Base-by-base conservation (phyloP, 2,113 vertebrate species). In the Alethe diademata region DNA sequence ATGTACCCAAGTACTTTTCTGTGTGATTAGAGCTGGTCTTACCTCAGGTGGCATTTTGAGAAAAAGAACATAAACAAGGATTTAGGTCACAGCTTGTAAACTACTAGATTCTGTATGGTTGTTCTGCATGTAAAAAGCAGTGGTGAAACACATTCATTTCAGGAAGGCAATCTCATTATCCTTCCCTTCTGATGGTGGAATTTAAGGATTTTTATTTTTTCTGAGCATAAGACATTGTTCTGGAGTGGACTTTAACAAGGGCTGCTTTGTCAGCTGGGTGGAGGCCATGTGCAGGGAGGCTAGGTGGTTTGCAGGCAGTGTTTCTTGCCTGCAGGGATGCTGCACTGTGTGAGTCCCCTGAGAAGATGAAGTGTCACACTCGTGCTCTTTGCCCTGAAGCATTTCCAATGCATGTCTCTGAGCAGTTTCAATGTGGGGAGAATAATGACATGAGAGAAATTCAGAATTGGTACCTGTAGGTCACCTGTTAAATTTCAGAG, bases 121-220 rank as follows among this genome's bases (percentile, higher is more conserved):
- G 17, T 48, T 72, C 51, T 71, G 14, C 79, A 23, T 33, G 6
- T 83, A 38, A 69, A 71, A 69, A 76, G 25, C 61, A 43, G 31
- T 5, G 2, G 19, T 40, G 47, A 61, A 70, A 38, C 0, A 0
- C 36, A 5, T 45, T 70, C 5, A 12, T 78, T 84, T 93, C 20
- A 36, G 42, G 18, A 60, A 82, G 17, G 35, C 31, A 28, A 4
- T 40, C 23, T 42, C 0, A 0, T 75, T 79, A 22, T 17, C 15
- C 28, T 65, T 75, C 24, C 12, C 13, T 72, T 80, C 35, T 65
- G 33, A 22, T 31, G 29, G 16, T 51, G 5, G 50, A 72, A 31
- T 35, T 60, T 26, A 56, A 54, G 38, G 25, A 26, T 71, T 35
- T 75, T 72, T 65, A 23, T 4, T 67, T 80, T 76, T 88, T 76